A percentile compares a stretch with the other conserved stretches of the same genome.
phyloP scores from a whole-genome alignment of 2,888 invertebrate genomes.

The Chromoteleia sp. region DNA sequence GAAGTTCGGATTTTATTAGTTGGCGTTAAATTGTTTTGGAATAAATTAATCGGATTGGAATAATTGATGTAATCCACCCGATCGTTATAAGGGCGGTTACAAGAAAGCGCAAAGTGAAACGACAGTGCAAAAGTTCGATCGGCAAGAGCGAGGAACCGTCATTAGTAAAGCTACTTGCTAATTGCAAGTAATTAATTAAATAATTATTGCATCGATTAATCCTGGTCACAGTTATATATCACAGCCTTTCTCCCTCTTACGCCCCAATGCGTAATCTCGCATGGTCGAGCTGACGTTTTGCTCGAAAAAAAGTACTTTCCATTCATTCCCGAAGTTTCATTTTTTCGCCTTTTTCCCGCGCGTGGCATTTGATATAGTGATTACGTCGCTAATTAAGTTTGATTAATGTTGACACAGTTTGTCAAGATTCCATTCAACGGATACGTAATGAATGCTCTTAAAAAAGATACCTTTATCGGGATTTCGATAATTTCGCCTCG shows the following conservation, averaged over 20 bases:
- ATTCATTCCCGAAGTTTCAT: conserved; percentile 18
- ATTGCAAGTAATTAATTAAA: conserved; percentile 75
- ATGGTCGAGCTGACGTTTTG: not conserved
- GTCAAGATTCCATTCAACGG: conserved; percentile 24
- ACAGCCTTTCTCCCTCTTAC: conserved; percentile 1
- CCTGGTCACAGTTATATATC: conserved; percentile 64
- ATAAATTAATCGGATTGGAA: conserved; percentile 50
- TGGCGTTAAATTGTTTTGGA: conserved; percentile 48
- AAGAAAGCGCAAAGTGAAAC: conserved; percentile 39
- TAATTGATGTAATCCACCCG: conserved; percentile 54
- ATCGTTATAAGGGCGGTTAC: conserved; percentile 47
- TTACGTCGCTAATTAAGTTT: conserved; percentile 45
- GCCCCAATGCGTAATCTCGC: conserved; percentile 19
- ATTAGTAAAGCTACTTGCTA: conserved; percentile 72
- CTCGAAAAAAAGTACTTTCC: conserved; percentile 31
- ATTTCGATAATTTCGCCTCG: not conserved
- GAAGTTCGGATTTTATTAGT: conserved; percentile 21
- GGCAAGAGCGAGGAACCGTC: conserved; percentile 41
- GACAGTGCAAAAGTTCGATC: conserved; percentile 37
- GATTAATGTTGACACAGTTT: conserved; percentile 47
- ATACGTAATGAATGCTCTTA: conserved; percentile 18
- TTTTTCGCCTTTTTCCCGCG: conserved; percentile 15
- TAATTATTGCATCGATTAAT: conserved; percentile 76
- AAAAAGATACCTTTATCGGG: not conserved
- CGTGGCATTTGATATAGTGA: conserved; percentile 22